Conservation (phyloP, 2,888 invertebrate genomes). For the Aspidapion aeneum region DNA sequence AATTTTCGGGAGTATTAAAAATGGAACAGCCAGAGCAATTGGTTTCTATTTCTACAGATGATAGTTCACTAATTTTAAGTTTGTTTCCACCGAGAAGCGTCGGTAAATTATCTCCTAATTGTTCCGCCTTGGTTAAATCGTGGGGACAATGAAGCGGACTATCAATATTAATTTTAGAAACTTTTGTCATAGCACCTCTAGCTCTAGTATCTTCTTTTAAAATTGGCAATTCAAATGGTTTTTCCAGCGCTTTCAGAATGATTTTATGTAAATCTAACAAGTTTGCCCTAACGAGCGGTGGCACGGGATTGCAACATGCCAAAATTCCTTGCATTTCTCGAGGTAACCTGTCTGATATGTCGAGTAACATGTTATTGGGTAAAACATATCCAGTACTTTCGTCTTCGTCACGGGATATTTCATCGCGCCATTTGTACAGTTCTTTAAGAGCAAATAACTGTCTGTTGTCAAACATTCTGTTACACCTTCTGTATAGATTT, state of each 20-base stretch:
- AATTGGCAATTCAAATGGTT: conserved; percentile 59
- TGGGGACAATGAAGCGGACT: conserved; percentile 59
- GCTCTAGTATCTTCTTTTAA: conserved; percentile 46
- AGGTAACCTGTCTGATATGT: conserved; percentile 84
- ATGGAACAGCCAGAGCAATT: conserved; percentile 32
- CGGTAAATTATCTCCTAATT: conserved; percentile 56
- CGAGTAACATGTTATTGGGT: conserved; percentile 93
- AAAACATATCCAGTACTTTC: conserved; percentile 91
- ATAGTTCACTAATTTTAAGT: conserved; percentile 4
- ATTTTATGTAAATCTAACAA: conserved; percentile 61
- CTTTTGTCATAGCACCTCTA: conserved; percentile 40
- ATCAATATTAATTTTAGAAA: conserved; percentile 49
- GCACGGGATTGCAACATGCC: conserved; percentile 91
- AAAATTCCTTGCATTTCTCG: conserved; percentile 90
- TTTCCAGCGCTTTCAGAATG: conserved; percentile 65
- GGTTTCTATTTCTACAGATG: conserved; percentile 29
- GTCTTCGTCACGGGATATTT: conserved; percentile 78
- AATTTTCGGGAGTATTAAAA: conserved; percentile 29
- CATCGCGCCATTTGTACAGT: conserved; percentile 87
- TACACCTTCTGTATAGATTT: conserved; percentile 73
- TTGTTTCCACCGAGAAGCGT: conserved; percentile 45
- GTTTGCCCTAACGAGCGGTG: conserved; percentile 61
- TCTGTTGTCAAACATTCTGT: conserved; percentile 76
- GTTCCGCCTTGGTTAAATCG: conserved; percentile 54
- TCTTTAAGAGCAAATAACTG: conserved; percentile 81